phyloP scores from a whole-genome alignment of 2,888 invertebrate species.

The Drosophila pegasa region DNA sequence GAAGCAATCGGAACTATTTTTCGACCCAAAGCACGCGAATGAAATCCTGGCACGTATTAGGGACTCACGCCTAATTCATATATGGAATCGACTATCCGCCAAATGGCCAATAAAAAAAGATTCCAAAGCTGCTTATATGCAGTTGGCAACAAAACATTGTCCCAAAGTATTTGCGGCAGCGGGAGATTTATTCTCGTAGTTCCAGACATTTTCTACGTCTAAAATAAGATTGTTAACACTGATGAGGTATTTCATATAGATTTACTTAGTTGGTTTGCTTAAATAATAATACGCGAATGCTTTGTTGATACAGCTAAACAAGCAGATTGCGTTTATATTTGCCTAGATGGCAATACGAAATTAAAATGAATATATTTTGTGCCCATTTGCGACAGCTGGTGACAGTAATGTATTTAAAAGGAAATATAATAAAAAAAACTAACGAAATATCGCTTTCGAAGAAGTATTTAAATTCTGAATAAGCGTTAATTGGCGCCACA shows the following conservation, averaged over 20 bases:
- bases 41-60: slow-evolving; percentile 69
- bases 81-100: slow-evolving; percentile 82
- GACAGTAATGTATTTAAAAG: not conserved
- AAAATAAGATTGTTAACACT: not conserved
- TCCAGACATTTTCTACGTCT: not conserved
- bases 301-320: slow-evolving; percentile 3
- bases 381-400: not conserved
- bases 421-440: not conserved
- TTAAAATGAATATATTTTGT: not conserved
- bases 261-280: not conserved
- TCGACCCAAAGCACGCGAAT: slow-evolving; percentile 84
- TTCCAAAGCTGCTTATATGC: slow-evolving; percentile 75
- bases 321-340: not conserved
- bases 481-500: not conserved
- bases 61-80: slow-evolving; percentile 76
- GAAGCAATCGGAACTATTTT: slow-evolving; percentile 87
- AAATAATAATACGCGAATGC: not conserved
- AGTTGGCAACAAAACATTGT: slow-evolving; percentile 77
- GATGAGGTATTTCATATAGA: not conserved
- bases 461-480: not conserved
- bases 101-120: slow-evolving; percentile 62
- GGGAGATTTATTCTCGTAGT: not conserved
- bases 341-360: not conserved
- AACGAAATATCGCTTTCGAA: not conserved
- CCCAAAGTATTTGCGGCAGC: slow-evolving; percentile 78